Percentiles rank a stretch among this genome's conserved stretches.
phyloP scores from a whole-genome alignment of 2,113 vertebrate species.

The Pogonocichla stellata region DNA sequence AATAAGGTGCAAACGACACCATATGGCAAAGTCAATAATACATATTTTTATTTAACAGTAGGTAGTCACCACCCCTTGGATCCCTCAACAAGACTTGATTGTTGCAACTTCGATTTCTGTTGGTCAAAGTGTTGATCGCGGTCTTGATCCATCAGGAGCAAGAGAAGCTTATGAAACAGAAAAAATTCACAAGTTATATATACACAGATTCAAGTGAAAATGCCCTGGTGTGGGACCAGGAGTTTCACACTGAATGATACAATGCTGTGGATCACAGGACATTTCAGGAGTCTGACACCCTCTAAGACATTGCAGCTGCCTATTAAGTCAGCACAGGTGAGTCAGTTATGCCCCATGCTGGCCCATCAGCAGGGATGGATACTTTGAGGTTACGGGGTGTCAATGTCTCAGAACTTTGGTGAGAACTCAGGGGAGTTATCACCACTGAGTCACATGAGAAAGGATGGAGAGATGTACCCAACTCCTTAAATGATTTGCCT shows the following conservation, averaged over 20 bases:
- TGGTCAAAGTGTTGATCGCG: neutral
- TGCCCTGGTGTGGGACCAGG: fast-evolving
- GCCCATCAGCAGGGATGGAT: neutral
- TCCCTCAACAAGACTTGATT: neutral
- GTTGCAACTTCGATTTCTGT: neutral
- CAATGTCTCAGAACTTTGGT: fast-evolving
- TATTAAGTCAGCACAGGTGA: neutral
- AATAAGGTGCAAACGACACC: neutral
- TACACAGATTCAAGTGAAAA: fast-evolving
- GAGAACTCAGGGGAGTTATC: neutral
- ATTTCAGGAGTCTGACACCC: neutral
- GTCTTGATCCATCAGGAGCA: neutral
- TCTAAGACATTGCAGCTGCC: neutral
- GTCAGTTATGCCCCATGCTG: neutral
- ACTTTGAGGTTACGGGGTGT: neutral
- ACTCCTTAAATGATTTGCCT: neutral
- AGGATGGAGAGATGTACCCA: neutral
- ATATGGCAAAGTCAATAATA: neutral
- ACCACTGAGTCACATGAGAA: no score
- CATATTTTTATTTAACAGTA: neutral
- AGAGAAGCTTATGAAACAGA: neutral
- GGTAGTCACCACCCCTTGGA: neutral
- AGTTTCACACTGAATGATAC: neutral
- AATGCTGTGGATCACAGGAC: neutral
- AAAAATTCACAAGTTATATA: neutral